Base-by-base conservation (phyloP, 2,113 vertebrate species). In the Pseudonaja textilis region DNA sequence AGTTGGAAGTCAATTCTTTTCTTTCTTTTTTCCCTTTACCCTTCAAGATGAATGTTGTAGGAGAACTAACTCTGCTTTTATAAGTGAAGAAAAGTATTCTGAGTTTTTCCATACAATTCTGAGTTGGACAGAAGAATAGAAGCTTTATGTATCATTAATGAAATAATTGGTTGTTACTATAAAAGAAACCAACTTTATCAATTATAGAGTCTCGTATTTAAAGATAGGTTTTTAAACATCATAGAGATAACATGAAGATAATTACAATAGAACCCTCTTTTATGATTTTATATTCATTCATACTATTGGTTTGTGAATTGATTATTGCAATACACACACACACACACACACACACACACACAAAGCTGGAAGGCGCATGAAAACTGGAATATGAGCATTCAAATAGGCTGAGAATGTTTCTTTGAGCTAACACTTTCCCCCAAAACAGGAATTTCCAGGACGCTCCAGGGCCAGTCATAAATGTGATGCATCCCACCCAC, bases 321-420 rank as follows among this genome's bases (percentile, higher is more conserved):
- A 69, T 34, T 39, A 4, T 91, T 39, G 5, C 12, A 88, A 25
- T 89, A 64, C 10, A 16, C 39, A 42, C 47, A 42, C 42, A 42
- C 42, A 42, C 42, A 47, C 47, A 47, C n/a, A n/a, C n/a, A n/a
- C n/a, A n/a, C n/a, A n/a, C n/a, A n/a, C n/a, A n/a, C n/a, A n/a
- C 47, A 64, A n/a, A 47, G 47, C 14, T 1, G 1, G 39, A 57
- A 54, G 5, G 12, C 0, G 0, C 5, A 25, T 26, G 1, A 12
- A 45, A 56, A 39, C 52, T 8, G 34, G 3, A 81, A 81, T 81
- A 42, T 42, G 18, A 81, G 34, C 74, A 7, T 22, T 81, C 74
- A 81, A 81, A 42, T 81, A 22, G 69, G 5, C 34, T 81, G 69
- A 7, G 69, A 81, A 39, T 8, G 8, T 81, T 81, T 39, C 34